Base-by-base conservation (phyloP, 2,888 invertebrate genomes). In the Ernsta delagoae region DNA sequence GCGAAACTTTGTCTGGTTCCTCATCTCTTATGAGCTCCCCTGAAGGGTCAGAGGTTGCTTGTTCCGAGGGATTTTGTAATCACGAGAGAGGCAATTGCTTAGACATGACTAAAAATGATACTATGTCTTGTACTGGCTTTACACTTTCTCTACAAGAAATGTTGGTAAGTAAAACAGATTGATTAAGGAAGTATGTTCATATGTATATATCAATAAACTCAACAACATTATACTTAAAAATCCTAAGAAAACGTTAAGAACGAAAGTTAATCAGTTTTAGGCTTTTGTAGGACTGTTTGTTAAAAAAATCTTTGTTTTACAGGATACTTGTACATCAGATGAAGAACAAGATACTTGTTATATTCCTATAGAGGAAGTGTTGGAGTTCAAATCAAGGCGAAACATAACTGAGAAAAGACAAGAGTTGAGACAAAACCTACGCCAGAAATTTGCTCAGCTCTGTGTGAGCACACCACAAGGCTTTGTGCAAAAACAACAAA, bases 1-100 rank as follows among this genome's bases (percentile, higher is more conserved):
- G 95, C 83, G 95, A 95, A 75, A 95, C 95, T 45, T 94, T 95
- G 70, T 95, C 95, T 6, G 94, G 95, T 54, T 96, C 96, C 63
- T 97, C 97, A 31, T 97, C 97, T 75, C 94, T 96, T 71, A 96
- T 96, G 76, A 97, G 97, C 83, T 97, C 98, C 4, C 97, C 98
- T 0, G 98, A 98, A 81, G 98, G 98, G 41, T 98, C 98, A 0
- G 98, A 98, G 83, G 95, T 98, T 65, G 97, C 97, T 0, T 98
- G 98, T 87, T 97, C 96, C 0, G 98, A 98, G 82, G 96, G 96
- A 54, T 97, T 97, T 83, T 98, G 98, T 87, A 97, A 97, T 83
- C 96, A 96, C 77, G 96, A 96, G 74, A 82, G 92, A 79, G 93
- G 94, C 77, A 89, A 92, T 80, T 92, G 92, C 77, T 81, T 84